Evolutionary conservation across 2,113 vertebrate genomes (phyloP), one percentile per base, ranked within the genome.

Genomic region (Elanoides forficatus): DNA sequence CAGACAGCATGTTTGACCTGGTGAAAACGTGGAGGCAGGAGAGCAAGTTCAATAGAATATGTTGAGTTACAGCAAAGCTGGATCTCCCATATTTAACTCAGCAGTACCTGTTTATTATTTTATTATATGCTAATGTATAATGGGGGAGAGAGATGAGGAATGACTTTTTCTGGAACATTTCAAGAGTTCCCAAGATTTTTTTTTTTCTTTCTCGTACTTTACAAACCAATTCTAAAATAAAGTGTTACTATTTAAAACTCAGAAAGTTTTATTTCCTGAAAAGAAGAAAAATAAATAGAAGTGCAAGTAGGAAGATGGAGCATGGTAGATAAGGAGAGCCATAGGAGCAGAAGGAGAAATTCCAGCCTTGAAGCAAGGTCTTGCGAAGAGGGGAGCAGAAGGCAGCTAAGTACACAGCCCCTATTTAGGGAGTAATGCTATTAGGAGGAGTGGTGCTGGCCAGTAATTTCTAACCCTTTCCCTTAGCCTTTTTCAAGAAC

Each of bases 131-230:
- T 48, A 38, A 62, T 42, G 9, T 56, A 14, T 45, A 66, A 30
- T 1, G 2, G 4, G 3, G 20, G 2, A 11, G 2, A 13, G 22
- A 13, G 19, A 32, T 26, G 34, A 23, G 52, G 14, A 71, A 62
- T 66, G 36, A 36, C 12, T 47, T 63, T 58, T 75, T 30, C 19
- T 30, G 26, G 43, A 60, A 48, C 10, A 38, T 60, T 85, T 81
- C 4, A 16, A 17, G 29, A 71, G 9, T 59, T 63, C 27, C 16
- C 22, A 71, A 55, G 19, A 14, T 82, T 30, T 6, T 17, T 23
- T 42, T 40, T 71, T 73, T 52, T 26, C n/a, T 21, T 84, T 9
- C 38, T 68, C 15, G 13, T 25, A 40, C 22, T 52, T 80, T 58
- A 42, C 6, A 74, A 68, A 63, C 25, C 11, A 36, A 17, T 36